These are phyloP conservation scores for Neotragus moschatus DNA, from an alignment of 2,113 vertebrate genomes.

Conservation along the genomic window DNA sequence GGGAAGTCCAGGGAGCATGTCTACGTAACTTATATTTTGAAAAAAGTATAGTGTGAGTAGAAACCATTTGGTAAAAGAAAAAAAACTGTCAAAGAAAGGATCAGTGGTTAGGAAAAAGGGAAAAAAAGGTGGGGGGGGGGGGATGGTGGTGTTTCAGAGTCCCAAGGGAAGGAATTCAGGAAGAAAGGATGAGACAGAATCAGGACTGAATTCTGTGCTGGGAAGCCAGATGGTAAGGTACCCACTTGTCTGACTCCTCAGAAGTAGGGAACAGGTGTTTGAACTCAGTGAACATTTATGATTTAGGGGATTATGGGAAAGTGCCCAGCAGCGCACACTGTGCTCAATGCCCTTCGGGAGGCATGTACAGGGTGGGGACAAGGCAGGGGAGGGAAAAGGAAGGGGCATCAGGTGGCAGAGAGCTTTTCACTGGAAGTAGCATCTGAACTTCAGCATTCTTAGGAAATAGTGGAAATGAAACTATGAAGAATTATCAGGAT, in stretches of 20 bases:
- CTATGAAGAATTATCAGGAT: background rate
- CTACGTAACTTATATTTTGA: background rate
- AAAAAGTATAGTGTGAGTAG: background rate
- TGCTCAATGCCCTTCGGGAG: background rate
- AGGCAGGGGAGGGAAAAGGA: background rate
- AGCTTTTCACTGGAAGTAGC: background rate
- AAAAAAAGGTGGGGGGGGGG: too few species aligned
- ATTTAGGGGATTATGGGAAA: background rate
- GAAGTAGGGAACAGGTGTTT: background rate
- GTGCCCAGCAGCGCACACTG: background rate
- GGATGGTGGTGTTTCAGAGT: background rate
- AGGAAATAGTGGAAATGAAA: background rate
- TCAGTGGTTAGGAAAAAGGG: background rate
- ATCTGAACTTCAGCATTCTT: background rate
- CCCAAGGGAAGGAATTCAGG: background rate
- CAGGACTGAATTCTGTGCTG: background rate
- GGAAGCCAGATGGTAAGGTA: background rate
- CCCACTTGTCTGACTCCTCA: background rate
- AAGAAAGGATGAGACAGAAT: slow-evolving; percentile 7
- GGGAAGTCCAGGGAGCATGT: background rate
- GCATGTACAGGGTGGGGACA: background rate
- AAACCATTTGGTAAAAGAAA: slow-evolving; percentile 1
- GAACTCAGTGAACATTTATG: background rate
- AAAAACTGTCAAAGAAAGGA: background rate
- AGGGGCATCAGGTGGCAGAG: background rate